Conservation (phyloP, 1,140 invertebrate species). For the Riptortus pedestris region DNA sequence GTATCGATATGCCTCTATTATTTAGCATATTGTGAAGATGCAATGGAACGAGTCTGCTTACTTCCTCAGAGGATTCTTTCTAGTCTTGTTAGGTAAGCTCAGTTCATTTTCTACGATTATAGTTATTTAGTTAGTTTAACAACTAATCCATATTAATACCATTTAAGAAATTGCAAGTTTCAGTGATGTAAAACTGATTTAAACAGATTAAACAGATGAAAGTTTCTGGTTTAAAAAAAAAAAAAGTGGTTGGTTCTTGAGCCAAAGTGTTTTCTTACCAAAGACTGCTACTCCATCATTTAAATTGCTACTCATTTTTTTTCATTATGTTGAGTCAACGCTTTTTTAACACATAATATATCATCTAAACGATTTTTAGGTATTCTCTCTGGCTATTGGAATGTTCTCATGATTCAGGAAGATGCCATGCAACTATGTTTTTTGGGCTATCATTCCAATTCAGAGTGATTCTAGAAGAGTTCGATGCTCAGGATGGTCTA, state of each 20-base stretch:
- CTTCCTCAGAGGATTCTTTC: slow-evolving; percentile 65
- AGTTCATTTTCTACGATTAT: no score
- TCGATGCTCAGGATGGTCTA: slow-evolving; percentile 84
- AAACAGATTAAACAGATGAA: no score
- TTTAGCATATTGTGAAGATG: slow-evolving; percentile 91
- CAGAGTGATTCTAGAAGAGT: slow-evolving; percentile 79
- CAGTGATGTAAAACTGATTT: no score
- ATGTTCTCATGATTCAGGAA: slow-evolving; percentile 88
- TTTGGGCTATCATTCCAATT: slow-evolving; percentile 90
- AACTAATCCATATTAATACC: not conserved
- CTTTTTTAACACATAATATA: no score
- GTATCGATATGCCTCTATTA: slow-evolving; percentile 94
- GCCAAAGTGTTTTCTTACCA: not conserved
- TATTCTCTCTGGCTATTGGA: slow-evolving; percentile 90
- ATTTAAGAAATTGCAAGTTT: no score
- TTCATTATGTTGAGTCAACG: not conserved
- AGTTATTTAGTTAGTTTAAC: not conserved
- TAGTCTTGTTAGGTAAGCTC: slow-evolving; percentile 66
- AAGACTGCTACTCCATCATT: not conserved
- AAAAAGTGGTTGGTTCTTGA: not conserved
- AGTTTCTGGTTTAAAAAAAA: not conserved
- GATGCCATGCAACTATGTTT: slow-evolving; percentile 95
- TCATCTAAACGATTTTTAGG: no score
- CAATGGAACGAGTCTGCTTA: slow-evolving; percentile 88
- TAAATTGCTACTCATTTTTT: not conserved